Evolutionary conservation across 1,140 invertebrate species (phyloP).

Genomic region (Armadillidium nasatum): DNA sequence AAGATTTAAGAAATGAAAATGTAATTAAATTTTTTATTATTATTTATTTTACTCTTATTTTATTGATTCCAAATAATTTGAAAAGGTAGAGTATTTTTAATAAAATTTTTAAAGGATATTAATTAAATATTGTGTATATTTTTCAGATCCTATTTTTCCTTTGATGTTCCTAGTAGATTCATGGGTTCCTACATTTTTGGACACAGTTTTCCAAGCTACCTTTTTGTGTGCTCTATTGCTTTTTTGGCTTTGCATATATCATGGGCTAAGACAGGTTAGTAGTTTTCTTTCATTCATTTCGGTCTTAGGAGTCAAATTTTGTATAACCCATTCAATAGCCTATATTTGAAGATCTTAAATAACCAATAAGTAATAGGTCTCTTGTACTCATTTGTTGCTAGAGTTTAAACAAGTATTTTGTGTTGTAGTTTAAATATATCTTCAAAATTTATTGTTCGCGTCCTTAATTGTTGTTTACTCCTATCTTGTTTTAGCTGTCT

Average conservation of each 20-base stretch:
- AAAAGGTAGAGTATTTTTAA: too few species aligned
- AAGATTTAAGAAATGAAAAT: not conserved
- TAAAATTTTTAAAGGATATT: not conserved
- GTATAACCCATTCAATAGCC: too few species aligned
- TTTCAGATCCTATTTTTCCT: slow-evolving; percentile 86
- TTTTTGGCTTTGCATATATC: slow-evolving; percentile 92
- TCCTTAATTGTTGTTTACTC: too few species aligned
- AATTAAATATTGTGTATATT: slow-evolving; percentile 19
- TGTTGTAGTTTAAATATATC: too few species aligned
- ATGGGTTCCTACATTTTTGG: slow-evolving; percentile 83
- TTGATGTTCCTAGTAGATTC: slow-evolving; percentile 82
- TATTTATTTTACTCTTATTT: not conserved
- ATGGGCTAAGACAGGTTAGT: slow-evolving; percentile 81
- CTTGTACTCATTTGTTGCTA: too few species aligned
- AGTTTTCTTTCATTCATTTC: not conserved
- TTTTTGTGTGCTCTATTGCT: slow-evolving; percentile 81
- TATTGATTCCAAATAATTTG: too few species aligned
- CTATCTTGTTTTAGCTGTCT: too few species aligned
- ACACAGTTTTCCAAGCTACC: slow-evolving; percentile 82
- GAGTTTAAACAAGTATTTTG: too few species aligned
- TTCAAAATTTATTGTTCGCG: too few species aligned
- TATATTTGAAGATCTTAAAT: too few species aligned
- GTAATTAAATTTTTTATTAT: slow-evolving; percentile 17
- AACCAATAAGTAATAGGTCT: too few species aligned
- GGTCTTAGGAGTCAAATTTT: not conserved